A percentile compares a stretch with the other conserved stretches of the same genome.
Evolutionary conservation across 1,140 invertebrate genomes (phyloP).

Genomic region (Temnothorax curvispinosus): DNA sequence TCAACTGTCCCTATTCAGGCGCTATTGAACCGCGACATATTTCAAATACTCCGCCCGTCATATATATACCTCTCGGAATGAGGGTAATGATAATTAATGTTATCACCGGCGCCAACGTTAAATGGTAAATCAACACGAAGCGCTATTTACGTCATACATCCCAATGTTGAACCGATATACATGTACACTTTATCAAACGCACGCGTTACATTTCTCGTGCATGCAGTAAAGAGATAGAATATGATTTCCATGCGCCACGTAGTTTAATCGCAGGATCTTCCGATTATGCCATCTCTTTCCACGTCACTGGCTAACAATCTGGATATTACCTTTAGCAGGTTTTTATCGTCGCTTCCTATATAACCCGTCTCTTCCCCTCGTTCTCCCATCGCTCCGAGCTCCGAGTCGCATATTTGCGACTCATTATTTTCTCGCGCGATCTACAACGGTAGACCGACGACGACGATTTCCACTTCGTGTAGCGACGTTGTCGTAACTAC

Average conservation of each 20-base stretch:
- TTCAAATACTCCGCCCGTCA: constrained; percentile 31
- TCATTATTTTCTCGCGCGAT: constrained; percentile 31
- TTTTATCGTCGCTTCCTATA: not conserved
- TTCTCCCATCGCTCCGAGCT: not conserved
- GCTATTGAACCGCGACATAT: constrained; percentile 40
- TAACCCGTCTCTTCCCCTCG: not conserved
- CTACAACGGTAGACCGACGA: not conserved
- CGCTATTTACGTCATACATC: constrained; percentile 39
- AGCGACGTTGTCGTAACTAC: constrained; percentile 14
- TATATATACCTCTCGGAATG: constrained; percentile 38
- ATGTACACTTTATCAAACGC: not conserved
- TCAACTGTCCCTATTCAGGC: constrained; percentile 31
- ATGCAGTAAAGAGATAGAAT: not conserved
- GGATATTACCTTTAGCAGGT: not conserved
- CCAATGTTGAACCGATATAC: constrained; percentile 4
- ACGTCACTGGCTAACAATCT: not conserved
- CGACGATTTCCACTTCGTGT: not conserved
- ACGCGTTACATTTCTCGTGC: not conserved
- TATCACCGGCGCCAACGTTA: constrained; percentile 20
- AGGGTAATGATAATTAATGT: constrained; percentile 56
- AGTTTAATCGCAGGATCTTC: constrained; percentile 8
- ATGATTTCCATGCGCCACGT: not conserved
- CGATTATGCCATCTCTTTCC: not conserved
- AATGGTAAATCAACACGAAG: constrained; percentile 50
- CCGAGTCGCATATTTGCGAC: not conserved